phyloP scores from a whole-genome alignment of 2,113 vertebrate genomes.

The Castor canadensis region DNA sequence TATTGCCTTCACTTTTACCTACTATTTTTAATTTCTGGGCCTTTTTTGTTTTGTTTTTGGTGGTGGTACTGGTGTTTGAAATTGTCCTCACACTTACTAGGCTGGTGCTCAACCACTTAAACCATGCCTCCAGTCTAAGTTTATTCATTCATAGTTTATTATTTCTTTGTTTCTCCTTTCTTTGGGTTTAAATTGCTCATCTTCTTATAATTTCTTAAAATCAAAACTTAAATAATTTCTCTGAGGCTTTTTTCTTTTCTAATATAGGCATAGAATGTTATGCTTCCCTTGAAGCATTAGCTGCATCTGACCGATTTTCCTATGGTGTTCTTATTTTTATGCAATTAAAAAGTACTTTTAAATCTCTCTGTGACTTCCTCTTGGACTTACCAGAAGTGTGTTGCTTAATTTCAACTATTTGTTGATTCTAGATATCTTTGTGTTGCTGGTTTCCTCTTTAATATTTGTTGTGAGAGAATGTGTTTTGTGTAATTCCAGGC shows the following conservation, averaged over 20 bases:
- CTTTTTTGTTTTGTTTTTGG: no score
- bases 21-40: neutral
- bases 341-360: neutral
- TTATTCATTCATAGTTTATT: neutral
- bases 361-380: neutral
- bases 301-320: neutral
- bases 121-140: no score
- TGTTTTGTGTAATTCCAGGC: neutral
- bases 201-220: neutral
- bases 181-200: neutral
- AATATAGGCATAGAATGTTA: neutral
- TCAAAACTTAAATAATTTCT: neutral
- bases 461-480: neutral
- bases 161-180: neutral
- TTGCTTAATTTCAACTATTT: slow-evolving; percentile 10
- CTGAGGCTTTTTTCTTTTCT: neutral
- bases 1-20: neutral
- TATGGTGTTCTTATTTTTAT: neutral
- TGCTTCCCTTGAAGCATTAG: neutral
- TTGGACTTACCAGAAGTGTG: neutral
- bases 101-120: no score
- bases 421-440: neutral
- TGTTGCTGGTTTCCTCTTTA: neutral
- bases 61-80: no score
- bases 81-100: no score